phyloP scores from a whole-genome alignment of 2,888 invertebrate genomes.

The Hartigia nigra region DNA sequence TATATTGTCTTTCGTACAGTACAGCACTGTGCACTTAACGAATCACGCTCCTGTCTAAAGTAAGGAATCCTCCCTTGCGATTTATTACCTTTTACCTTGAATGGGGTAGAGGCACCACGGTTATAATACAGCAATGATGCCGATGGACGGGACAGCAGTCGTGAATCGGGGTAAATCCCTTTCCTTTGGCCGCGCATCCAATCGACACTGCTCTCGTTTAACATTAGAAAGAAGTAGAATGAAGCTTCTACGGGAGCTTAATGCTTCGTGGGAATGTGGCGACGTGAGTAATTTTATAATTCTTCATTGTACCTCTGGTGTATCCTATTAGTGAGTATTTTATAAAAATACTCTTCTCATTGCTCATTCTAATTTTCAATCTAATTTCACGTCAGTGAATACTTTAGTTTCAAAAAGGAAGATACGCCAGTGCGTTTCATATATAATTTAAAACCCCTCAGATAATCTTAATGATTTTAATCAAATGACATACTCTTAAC shows the following conservation, averaged over 20 bases:
- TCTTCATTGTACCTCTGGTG: background rate
- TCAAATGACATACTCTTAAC: background rate
- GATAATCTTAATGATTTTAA: too few relatives aligned
- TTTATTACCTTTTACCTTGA: slow-evolving; percentile 59
- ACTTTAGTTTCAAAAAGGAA: too few relatives aligned
- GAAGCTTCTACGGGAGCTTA: background rate
- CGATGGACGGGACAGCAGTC: slow-evolving; percentile 63
- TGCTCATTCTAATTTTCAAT: background rate
- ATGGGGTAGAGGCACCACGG: slow-evolving; percentile 57
- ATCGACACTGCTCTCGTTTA: slow-evolving; percentile 59
- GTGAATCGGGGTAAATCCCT: slow-evolving; percentile 59
- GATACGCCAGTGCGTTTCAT: too few relatives aligned
- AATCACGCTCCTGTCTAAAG: slow-evolving; percentile 42
- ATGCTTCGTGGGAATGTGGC: background rate
- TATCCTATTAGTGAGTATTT: background rate
- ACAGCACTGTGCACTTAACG: background rate
- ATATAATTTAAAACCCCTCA: too few relatives aligned
- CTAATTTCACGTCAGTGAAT: too few relatives aligned
- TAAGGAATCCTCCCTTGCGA: slow-evolving; percentile 33
- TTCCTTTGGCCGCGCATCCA: slow-evolving; percentile 57
- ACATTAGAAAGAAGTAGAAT: slow-evolving; percentile 49
- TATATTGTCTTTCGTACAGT: slow-evolving; percentile 2
- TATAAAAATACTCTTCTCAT: background rate
- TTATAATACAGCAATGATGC: slow-evolving; percentile 61
- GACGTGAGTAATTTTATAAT: background rate